Conservation (phyloP, 2,113 vertebrate species). For the Lucifuga dentata region DNA sequence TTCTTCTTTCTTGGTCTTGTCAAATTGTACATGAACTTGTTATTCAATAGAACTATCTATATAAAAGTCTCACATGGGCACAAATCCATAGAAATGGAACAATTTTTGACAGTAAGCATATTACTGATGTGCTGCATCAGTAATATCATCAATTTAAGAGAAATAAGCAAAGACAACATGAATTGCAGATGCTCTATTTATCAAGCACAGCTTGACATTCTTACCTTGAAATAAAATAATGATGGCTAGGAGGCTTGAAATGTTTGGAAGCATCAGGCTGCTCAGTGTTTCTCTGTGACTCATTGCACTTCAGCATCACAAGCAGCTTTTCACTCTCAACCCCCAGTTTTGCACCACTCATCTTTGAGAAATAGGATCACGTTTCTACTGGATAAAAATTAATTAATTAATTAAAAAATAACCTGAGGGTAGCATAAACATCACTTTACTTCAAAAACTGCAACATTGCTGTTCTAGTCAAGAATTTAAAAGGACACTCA, state of each 20-base stretch:
- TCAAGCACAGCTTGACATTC: neutral
- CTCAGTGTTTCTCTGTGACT: conserved; percentile 8
- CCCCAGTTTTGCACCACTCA: conserved; percentile 11
- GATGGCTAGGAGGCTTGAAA: too few relatives aligned
- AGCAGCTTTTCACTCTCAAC: conserved; percentile 36
- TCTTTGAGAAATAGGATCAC: neutral
- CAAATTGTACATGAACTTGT: too few relatives aligned
- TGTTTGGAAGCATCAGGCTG: too few relatives aligned
- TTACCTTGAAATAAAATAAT: neutral
- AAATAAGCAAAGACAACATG: neutral
- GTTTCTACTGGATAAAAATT: neutral
- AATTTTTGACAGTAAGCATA: neutral
- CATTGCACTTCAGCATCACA: conserved; percentile 17
- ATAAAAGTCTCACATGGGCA: too few relatives aligned
- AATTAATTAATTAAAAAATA: too few relatives aligned
- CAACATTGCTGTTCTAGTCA: neutral
- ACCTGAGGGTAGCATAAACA: too few relatives aligned
- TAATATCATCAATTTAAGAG: neutral
- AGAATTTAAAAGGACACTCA: too few relatives aligned
- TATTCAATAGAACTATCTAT: too few relatives aligned
- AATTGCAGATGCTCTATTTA: neutral
- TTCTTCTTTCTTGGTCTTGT: too few relatives aligned
- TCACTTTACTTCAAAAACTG: too few relatives aligned
- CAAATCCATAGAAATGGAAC: neutral
- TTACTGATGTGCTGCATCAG: too few relatives aligned